Evolutionary conservation across 2,113 vertebrate genomes (phyloP).

Genomic region (Pseudonaja textilis): DNA sequence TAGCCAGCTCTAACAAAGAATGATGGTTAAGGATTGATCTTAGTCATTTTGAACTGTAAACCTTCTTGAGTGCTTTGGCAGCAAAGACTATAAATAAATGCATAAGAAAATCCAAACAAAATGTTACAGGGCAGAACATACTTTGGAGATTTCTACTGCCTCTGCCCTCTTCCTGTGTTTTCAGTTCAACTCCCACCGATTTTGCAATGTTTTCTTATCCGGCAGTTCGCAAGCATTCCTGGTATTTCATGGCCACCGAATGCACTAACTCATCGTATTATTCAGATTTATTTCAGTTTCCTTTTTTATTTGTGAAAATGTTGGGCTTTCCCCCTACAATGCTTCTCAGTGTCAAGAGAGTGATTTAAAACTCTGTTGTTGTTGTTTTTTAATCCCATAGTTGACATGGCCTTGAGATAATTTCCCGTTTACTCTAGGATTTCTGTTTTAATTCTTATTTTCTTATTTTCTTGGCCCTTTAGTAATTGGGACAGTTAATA

Average conservation of each 20-base stretch:
- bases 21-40: neutral
- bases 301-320: neutral
- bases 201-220: neutral
- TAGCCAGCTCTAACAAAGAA: neutral
- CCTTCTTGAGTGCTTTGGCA: neutral
- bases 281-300: neutral
- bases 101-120: neutral
- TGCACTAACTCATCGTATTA: neutral
- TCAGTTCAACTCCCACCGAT: neutral
- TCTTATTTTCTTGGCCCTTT: neutral
- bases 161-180: neutral
- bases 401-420: neutral
- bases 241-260: neutral
- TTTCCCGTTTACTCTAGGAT: neutral
- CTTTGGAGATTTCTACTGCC: neutral
- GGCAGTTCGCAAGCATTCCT: neutral
- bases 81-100: neutral
- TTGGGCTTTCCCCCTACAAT: neutral
- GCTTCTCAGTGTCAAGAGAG: neutral
- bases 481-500: neutral
- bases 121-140: neutral
- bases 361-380: neutral
- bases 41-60: neutral
- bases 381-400: neutral
- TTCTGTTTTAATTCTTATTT: neutral